Evolutionary conservation across 2,888 invertebrate species (phyloP).

Genomic region (Eristalis tenax): DNA sequence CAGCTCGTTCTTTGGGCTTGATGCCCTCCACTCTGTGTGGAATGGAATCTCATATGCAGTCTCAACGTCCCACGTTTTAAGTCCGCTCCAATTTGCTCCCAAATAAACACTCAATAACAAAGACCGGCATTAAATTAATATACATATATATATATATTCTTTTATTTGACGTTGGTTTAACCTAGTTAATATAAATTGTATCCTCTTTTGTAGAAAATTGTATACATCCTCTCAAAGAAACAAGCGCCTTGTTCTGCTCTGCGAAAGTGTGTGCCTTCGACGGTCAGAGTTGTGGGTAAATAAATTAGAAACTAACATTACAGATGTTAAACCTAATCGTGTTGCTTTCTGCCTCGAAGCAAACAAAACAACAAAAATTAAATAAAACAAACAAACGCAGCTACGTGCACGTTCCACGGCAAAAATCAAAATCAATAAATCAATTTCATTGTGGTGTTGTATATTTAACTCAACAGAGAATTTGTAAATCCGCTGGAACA

Average conservation of each 20-base stretch:
- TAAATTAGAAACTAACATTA: constrained; percentile 30
- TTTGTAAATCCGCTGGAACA: neutral
- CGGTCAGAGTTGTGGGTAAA: constrained; percentile 8
- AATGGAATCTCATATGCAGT: no score
- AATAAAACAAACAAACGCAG: neutral
- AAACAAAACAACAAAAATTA: neutral
- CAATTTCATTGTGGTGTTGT: constrained; percentile 9
- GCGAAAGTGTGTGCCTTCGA: neutral
- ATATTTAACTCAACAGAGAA: neutral
- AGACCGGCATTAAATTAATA: constrained; percentile 22
- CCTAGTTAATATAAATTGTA: constrained; percentile 49
- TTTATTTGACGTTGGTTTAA: constrained; percentile 57
- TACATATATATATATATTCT: constrained; percentile 35
- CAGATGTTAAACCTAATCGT: constrained; percentile 7
- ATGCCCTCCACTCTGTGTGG: no score
- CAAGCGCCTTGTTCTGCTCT: constrained; percentile 10
- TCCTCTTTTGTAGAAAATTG: constrained; percentile 47
- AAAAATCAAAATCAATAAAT: neutral
- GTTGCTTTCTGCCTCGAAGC: neutral
- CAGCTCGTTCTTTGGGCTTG: no score
- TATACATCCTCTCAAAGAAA: constrained; percentile 33
- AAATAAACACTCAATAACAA: neutral
- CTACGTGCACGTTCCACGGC: neutral
- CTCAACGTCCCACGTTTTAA: no score
- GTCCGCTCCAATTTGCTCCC: no score